Evolutionary conservation across 1,140 invertebrate species (phyloP), one percentile per base, ranked within the genome.

Genomic region (Drosophila busckii): DNA sequence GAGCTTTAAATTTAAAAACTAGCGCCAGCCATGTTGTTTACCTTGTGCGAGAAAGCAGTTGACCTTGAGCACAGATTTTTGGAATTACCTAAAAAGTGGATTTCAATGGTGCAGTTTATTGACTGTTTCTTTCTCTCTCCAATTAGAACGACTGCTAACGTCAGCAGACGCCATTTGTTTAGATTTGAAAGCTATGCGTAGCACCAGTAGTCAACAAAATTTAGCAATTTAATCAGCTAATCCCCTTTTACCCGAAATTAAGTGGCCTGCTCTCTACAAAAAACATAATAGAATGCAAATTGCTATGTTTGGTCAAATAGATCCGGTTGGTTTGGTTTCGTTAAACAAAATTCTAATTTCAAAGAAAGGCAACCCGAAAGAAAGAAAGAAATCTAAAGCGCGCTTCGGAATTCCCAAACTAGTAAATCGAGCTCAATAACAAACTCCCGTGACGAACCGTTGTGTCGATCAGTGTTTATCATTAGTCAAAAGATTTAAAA

Each of bases 21-120:
- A 76, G 76, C 75, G 75, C 75, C 76, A 70, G 26, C 48, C 55
- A 83, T 75, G 55, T 82, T 69, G 75, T 80, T 82, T 82, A 62
- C 75, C 75, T 82, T 82, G 75, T 17, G 5, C 49, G 76, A 66
- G 75, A 82, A 82, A 75, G 75, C 53, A 70, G 65, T 55, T 60
- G 75, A 82, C 75, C 75, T 82, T 82, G 76, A 70, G 37, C 32
- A 45, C 15, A 10, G 31, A 40, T 35, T 12, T 61, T 41, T 34
- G 46, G 42, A 45, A 50, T 56, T 25, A 48, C 15, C 19, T 64
- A 60, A 50, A 68, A 78, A 68, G 49, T 70, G 25, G 49, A 53
- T 20, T n/a, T n/a, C n/a, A n/a, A n/a, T n/a, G n/a, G n/a, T n/a
- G n/a, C 29, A 53, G 13, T 10, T 19, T 26, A n/a, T 12, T 25